Evolutionary conservation across 1,140 invertebrate species (phyloP), one percentile per base, ranked within the genome.

Genomic region (Daktulosphaira vitifoliae): DNA sequence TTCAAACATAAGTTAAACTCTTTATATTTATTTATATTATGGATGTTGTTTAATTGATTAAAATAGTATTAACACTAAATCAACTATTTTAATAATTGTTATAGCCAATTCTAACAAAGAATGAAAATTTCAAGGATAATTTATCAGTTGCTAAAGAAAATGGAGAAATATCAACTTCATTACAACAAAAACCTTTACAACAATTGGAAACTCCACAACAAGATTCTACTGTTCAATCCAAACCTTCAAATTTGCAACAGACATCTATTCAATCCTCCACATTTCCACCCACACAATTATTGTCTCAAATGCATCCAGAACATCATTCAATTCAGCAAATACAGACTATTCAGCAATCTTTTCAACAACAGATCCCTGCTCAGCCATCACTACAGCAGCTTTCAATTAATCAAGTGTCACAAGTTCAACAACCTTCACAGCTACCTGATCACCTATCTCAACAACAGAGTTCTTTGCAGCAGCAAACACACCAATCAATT

Each of bases 91-190:
- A n/a, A n/a, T n/a, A n/a, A 33, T 33, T 33, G 5, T 33, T 33
- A 5, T 33, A 33, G 29, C 11, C 29, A 33, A 33, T 33, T 5
- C 29, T 33, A 11, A 11, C 29, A 33, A 33, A 33, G 11, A 5
- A 5, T 33, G 29, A 33, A 6, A 33, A 5, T 33, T 33, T 33
- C 5, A 33, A 33, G 29, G 29, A 33, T 33, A 33, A 6, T 33
- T 33, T 11, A 33, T 33, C 56, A 18, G 26, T 39, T 15, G 9
- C 42, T 37, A 62, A 3, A 15, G 56, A 62, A 62, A 62, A 62
- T 62, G 42, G 42, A 48, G 56, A 62, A 62, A 62, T 48, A 15
- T 3, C 42, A 18, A 26, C 23, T 44, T 48, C 56, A 18, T 16
- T 20, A 16, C 39, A 7, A n/a, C 52, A 39, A 39, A 8, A 22